phyloP scores from a whole-genome alignment of 1,140 invertebrate genomes.

The Camponotus floridanus region DNA sequence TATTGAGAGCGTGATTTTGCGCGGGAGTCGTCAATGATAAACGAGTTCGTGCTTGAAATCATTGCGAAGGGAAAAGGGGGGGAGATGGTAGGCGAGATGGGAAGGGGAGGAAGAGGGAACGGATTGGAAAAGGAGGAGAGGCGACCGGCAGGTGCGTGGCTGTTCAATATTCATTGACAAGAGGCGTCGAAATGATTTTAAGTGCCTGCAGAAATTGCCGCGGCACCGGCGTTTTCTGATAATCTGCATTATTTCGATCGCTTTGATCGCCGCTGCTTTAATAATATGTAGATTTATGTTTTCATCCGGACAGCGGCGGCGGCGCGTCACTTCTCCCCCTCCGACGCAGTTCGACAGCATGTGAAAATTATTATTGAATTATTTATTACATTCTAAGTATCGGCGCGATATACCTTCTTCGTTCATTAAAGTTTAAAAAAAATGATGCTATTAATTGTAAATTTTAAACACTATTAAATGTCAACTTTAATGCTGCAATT shows the following conservation, averaged over 20 bases:
- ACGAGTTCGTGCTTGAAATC: constrained; percentile 67
- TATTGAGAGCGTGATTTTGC: constrained; percentile 35
- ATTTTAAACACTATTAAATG: neutral
- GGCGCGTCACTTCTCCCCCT: constrained; percentile 5
- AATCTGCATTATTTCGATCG: constrained; percentile 61
- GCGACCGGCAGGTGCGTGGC: constrained; percentile 55
- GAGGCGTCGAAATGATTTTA: constrained; percentile 68
- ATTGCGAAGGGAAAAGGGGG: constrained; percentile 43
- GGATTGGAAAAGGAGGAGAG: constrained; percentile 42
- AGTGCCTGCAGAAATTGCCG: constrained; percentile 68
- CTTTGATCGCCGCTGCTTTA: constrained; percentile 53
- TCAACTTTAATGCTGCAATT: too few species aligned
- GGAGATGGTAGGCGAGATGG: constrained; percentile 10
- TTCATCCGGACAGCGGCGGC: constrained; percentile 37
- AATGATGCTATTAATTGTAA: constrained; percentile 3
- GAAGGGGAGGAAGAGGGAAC: constrained; percentile 14
- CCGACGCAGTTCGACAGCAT: constrained; percentile 19
- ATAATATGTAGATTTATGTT: constrained; percentile 63
- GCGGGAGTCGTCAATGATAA: constrained; percentile 43
- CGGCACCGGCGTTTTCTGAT: constrained; percentile 58
- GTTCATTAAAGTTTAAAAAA: constrained; percentile 6
- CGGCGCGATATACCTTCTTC: neutral
- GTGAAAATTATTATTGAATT: constrained; percentile 55
- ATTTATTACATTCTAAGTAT: constrained; percentile 53
- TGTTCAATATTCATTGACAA: constrained; percentile 54